Percentiles rank a stretch among this genome's conserved stretches.
Evolutionary conservation across 2,113 vertebrate species (phyloP).

Genomic region (Barbus barbus): DNA sequence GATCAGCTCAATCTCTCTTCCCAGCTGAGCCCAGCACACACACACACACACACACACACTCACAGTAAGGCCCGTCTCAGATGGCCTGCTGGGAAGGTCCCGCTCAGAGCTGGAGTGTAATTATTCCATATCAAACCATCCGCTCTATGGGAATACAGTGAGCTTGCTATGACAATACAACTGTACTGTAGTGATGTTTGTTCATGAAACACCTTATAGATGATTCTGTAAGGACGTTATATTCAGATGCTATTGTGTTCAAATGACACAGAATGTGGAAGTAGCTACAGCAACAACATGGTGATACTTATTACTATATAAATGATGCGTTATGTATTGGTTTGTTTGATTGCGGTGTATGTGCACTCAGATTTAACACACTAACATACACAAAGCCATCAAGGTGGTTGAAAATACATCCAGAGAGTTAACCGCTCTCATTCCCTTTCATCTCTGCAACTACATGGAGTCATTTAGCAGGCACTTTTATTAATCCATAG

Average conservation of each 20-base stretch:
- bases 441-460: not conserved
- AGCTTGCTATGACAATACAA: not conserved
- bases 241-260: too few relatives aligned
- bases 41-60: not conserved
- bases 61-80: not conserved
- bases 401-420: not conserved
- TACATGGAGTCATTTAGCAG: not conserved
- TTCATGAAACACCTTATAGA: too few relatives aligned
- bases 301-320: too few relatives aligned
- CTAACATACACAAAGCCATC: not conserved
- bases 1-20: conserved; percentile 13
- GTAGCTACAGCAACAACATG: too few relatives aligned
- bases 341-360: not conserved
- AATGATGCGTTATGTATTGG: too few relatives aligned
- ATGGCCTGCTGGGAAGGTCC: conserved; percentile 26
- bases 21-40: not conserved
- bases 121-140: conserved; percentile 30
- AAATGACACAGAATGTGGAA: too few relatives aligned
- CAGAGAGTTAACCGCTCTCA: not conserved
- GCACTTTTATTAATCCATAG: not conserved
- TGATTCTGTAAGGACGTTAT: too few relatives aligned
- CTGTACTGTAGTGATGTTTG: too few relatives aligned
- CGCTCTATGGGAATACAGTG: not conserved
- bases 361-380: not conserved
- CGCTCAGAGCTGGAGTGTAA: conserved; percentile 28